Conservation (phyloP, 2,888 invertebrate genomes). For the Diogma glabrata region DNA sequence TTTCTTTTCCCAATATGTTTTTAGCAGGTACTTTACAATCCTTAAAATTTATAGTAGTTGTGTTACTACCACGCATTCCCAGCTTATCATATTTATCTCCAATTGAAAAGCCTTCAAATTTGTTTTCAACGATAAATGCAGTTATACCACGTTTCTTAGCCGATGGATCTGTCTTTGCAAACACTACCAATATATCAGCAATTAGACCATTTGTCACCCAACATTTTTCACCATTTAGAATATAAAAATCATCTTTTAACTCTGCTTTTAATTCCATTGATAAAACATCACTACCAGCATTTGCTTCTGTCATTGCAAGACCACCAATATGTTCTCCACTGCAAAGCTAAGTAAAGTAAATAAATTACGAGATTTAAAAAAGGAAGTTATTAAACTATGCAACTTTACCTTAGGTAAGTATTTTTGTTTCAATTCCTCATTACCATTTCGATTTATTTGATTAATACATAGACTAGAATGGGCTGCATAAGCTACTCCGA, state of each 20-base stretch:
- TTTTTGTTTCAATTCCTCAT: slow-evolving; percentile 76
- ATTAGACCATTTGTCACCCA: slow-evolving; percentile 99
- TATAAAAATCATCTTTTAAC: slow-evolving; percentile 77
- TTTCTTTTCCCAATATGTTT: slow-evolving; percentile 73
- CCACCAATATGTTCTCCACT: slow-evolving; percentile 90
- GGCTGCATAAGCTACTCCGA: slow-evolving; percentile 89
- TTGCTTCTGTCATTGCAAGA: slow-evolving; percentile 92
- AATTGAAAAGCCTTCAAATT: slow-evolving; percentile 74
- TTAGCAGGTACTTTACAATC: slow-evolving; percentile 74
- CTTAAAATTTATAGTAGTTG: slow-evolving; percentile 90
- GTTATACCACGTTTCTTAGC: slow-evolving; percentile 84
- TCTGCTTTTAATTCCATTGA: slow-evolving; percentile 91
- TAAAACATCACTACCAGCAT: slow-evolving; percentile 92
- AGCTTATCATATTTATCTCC: slow-evolving; percentile 91
- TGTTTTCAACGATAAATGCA: slow-evolving; percentile 87
- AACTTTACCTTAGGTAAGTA: slow-evolving; percentile 76
- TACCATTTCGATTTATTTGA: slow-evolving; percentile 88
- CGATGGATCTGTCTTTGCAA: slow-evolving; percentile 73
- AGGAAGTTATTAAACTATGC: not conserved
- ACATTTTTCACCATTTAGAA: slow-evolving; percentile 93
- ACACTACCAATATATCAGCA: slow-evolving; percentile 91
- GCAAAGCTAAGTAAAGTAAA: slow-evolving; percentile 73
- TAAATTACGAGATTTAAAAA: slow-evolving; percentile 13
- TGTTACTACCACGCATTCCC: slow-evolving; percentile 96
- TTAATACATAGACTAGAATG: slow-evolving; percentile 97